Base-by-base conservation (phyloP, 2,888 invertebrate genomes). In the Philhelius pedissequus region DNA sequence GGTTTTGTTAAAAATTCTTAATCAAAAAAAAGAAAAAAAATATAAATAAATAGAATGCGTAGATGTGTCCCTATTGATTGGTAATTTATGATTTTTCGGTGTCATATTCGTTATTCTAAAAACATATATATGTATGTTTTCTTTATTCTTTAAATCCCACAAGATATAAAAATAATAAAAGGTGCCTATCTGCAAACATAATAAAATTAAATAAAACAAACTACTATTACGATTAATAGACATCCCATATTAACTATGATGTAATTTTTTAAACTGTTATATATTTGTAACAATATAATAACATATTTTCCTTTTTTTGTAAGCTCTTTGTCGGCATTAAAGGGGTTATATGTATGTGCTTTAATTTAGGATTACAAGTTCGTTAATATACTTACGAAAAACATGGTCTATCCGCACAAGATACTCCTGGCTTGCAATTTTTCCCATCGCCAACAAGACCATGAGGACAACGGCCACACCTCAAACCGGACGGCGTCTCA, bases 401-500 rank as follows among this genome's bases (percentile, higher is more conserved):
- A 89, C 96, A 96, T 13, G 95, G 95, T 68, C 93, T 91, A 87
- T 93, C 95, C 87, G 91, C 93, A 91, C 93, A 97, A 4, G 93
- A 95, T n/a, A 93, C 92, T 81, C 94, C 93, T 66, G 95, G 95
- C 43, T 90, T 93, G 90, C 98, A 98, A 25, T 92, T 92, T 77
- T 93, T 92, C 11, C 97, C 97, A 89, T 97, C 95, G 2, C 97
- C 97, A 48, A 94, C 92, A 89, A 93, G 94, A 18, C 96, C 96
- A 8, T 92, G 89, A 1, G 96, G 96, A 90, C 96, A 97, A 2
- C 94, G 89, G 0, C 96, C 97, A 88, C 97, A 97, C 22, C 94
- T 93, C 15, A 95, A 95, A 9, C 96, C 96, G 27, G 93, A 92
- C 0, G 93, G 88, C 0, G 95, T 94, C 88, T 95, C 95, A 71